phyloP scores from a whole-genome alignment of 2,797 vertebrate genomes.

The Scolopax rusticola region DNA sequence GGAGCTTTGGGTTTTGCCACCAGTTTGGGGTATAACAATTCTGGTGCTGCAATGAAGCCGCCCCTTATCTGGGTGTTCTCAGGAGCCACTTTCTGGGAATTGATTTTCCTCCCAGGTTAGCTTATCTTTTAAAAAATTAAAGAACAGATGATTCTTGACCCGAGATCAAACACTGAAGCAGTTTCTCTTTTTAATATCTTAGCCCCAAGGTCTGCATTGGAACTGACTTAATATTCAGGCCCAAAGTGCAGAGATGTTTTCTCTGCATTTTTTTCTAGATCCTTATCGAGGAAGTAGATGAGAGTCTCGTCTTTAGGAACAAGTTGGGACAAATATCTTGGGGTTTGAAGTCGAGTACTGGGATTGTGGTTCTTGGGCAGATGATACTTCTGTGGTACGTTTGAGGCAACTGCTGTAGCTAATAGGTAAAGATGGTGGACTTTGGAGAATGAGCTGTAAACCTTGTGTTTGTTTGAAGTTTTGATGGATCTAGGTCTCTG shows the following conservation, averaged over 20 bases:
- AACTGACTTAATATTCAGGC: background rate
- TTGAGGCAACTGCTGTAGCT: background rate
- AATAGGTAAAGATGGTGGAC: background rate
- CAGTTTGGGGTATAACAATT: background rate
- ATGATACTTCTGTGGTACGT: background rate
- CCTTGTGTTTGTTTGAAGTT: background rate
- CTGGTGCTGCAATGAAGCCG: background rate
- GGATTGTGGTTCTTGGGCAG: background rate
- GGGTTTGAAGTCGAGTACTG: background rate
- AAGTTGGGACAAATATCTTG: background rate
- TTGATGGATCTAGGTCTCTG: background rate
- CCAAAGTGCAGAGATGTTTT: conserved; percentile 21
- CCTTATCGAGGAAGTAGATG: conserved; percentile 16
- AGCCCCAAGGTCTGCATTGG: background rate
- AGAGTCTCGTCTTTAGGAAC: background rate
- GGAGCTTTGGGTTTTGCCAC: background rate
- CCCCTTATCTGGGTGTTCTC: background rate
- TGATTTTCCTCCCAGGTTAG: background rate
- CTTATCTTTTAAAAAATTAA: conserved; percentile 18
- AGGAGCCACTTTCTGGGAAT: background rate
- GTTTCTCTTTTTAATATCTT: conserved; percentile 27
- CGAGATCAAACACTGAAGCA: background rate
- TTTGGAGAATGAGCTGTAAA: background rate
- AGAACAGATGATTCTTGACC: conserved; percentile 10
- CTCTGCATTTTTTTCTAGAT: conserved; percentile 51